These are phyloP conservation scores for Drosophila conformis DNA, from an alignment of 2,888 invertebrate species.

Conservation along the genomic window DNA sequence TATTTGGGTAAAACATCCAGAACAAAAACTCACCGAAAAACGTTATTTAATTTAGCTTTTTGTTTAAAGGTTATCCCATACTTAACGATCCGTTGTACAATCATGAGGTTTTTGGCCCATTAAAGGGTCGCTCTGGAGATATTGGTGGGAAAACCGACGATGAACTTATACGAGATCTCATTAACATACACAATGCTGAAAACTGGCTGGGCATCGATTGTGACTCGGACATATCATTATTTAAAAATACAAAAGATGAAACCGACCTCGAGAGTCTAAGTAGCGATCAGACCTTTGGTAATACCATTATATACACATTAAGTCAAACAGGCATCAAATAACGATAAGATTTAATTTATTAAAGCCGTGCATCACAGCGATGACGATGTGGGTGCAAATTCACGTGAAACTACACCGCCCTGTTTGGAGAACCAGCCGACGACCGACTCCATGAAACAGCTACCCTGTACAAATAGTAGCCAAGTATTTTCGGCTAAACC, in stretches of 20 bases:
- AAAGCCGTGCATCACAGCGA: slow-evolving; percentile 85
- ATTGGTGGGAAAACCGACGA: slow-evolving; percentile 95
- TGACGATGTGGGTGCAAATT: slow-evolving; percentile 88
- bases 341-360: neutral
- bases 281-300: slow-evolving; percentile 70
- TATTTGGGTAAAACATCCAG: slow-evolving; percentile 91
- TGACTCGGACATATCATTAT: slow-evolving; percentile 92
- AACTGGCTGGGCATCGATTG: slow-evolving; percentile 97
- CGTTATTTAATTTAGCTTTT: neutral
- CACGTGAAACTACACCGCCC: slow-evolving; percentile 89
- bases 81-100: slow-evolving; percentile 99
- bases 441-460: slow-evolving; percentile 32
- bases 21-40: neutral
- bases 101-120: slow-evolving; percentile 96
- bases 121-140: slow-evolving; percentile 89
- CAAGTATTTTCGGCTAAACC: slow-evolving; percentile 35
- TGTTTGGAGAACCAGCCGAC: slow-evolving; percentile 87
- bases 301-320: slow-evolving; percentile 25
- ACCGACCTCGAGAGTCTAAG: slow-evolving; percentile 85
- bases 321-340: slow-evolving; percentile 14
- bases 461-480: slow-evolving; percentile 26
- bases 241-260: slow-evolving; percentile 90
- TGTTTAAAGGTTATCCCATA: slow-evolving; percentile 88
- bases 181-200: slow-evolving; percentile 96
- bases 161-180: slow-evolving; percentile 93